These are phyloP conservation scores for cat (Felis catus) DNA, from an alignment of 2,113 vertebrate genomes.

Conservation along the genomic window F.catus_Fca126_mat1.0 CM031418.1:106422001-106422500, in stretches of 20 bases:
- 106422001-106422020: neutral
- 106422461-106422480: no score
- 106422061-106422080: neutral
- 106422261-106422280: neutral
- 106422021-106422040: neutral
- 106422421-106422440: rapidly evolving
- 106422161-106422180: neutral
- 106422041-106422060: neutral
- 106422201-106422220: neutral
- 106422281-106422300: neutral
- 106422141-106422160: neutral
- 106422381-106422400: no score
- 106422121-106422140: neutral
- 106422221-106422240: neutral
- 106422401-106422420: no score
- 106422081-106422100: neutral
- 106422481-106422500: no score
- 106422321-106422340: no score
- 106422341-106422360: no score
- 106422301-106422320: neutral
- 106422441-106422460: rapidly evolving
- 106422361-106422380: no score
- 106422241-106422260: neutral
- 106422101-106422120: neutral
- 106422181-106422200: neutral